Percentiles rank a stretch among this genome's conserved stretches.
Conservation (phyloP, 2,888 invertebrate species). For the Torymus aiolomorphi region DNA sequence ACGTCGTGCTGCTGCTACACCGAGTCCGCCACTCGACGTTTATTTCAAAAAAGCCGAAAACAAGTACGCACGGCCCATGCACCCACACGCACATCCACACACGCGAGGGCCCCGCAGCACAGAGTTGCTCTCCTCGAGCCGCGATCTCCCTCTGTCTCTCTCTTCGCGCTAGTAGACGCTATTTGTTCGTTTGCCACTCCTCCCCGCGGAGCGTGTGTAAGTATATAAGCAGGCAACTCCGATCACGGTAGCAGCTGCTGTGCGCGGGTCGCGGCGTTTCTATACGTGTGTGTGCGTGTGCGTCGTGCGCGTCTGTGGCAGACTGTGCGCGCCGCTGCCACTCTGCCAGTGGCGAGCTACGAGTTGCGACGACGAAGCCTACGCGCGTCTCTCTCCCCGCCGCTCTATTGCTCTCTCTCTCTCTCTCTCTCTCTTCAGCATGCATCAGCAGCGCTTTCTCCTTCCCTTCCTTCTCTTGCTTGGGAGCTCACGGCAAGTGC, state of each 20-base stretch:
- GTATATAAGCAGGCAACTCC: too few relatives aligned
- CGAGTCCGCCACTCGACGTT: conserved; percentile 55
- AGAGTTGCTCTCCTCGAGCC: conserved; percentile 1
- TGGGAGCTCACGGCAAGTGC: background rate
- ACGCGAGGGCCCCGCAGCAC: conserved; percentile 57
- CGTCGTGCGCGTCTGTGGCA: conserved; percentile 24
- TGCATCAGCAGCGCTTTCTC: background rate
- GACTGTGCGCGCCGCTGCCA: background rate
- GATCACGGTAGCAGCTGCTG: too few relatives aligned
- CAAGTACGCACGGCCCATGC: conserved; percentile 43
- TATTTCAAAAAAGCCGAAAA: conserved; percentile 68
- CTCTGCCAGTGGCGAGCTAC: too few relatives aligned
- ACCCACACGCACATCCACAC: conserved; percentile 64
- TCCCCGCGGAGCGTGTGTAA: too few relatives aligned
- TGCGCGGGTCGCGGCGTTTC: too few relatives aligned
- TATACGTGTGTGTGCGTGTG: too few relatives aligned
- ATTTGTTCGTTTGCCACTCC: too few relatives aligned
- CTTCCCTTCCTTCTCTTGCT: conserved; percentile 7
- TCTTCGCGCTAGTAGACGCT: too few relatives aligned
- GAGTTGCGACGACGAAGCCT: background rate
- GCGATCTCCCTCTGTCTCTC: background rate
- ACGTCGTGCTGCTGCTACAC: too few relatives aligned
- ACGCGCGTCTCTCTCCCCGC: background rate
- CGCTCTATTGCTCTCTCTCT: background rate
- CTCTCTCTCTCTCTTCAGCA: too few relatives aligned